Conservation (phyloP, 2,888 invertebrate genomes). For the Leucoma salicis region DNA sequence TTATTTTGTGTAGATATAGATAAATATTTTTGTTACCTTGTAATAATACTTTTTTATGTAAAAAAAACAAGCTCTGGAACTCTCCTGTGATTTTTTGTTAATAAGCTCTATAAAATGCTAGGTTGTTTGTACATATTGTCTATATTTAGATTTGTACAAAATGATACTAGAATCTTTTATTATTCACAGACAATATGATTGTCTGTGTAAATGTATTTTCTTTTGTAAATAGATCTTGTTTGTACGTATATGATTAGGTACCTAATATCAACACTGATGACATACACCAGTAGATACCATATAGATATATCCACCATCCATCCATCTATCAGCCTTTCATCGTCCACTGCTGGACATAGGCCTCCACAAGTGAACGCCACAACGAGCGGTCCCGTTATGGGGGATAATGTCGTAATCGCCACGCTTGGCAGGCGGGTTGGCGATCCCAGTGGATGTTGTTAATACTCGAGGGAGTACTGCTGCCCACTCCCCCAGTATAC, state of each 20-base stretch:
- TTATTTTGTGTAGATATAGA: slow-evolving; percentile 48
- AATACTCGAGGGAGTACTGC: no score
- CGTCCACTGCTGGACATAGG: no score
- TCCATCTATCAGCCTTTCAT: no score
- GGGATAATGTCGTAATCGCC: no score
- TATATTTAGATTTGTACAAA: slow-evolving; percentile 41
- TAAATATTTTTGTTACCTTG: slow-evolving; percentile 68
- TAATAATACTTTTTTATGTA: slow-evolving; percentile 49
- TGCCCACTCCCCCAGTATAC: no score
- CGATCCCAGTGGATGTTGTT: no score
- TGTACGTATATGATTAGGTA: slow-evolving; percentile 1
- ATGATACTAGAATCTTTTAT: slow-evolving; percentile 38
- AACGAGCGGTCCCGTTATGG: no score
- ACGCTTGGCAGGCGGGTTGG: no score
- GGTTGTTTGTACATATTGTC: slow-evolving; percentile 34
- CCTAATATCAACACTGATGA: slow-evolving; percentile 11
- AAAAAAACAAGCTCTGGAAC: slow-evolving; percentile 71
- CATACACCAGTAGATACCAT: no score
- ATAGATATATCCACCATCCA: no score
- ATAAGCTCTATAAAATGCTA: slow-evolving; percentile 56
- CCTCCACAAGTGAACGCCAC: no score
- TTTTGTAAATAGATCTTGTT: slow-evolving; percentile 24
- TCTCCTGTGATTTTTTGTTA: slow-evolving; percentile 78
- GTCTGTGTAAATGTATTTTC: slow-evolving; percentile 35
- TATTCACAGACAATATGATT: slow-evolving; percentile 47